These are phyloP conservation scores for Anomalospiza imberbis DNA, from an alignment of 2,797 vertebrate genomes.

Conservation along the genomic window DNA sequence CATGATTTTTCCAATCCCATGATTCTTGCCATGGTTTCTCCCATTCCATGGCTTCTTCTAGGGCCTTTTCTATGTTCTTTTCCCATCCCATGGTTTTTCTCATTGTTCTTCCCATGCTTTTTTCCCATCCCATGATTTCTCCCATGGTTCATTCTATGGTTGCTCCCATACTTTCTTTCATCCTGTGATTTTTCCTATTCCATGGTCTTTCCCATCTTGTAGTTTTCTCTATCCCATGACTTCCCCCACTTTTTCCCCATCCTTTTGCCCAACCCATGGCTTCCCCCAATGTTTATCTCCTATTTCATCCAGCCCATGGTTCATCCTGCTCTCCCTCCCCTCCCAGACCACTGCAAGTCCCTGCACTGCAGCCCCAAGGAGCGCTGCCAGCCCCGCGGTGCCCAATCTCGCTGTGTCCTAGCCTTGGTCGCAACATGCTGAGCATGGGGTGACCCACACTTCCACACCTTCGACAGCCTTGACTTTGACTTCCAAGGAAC, in stretches of 20 bases:
- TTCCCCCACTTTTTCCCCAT: not conserved
- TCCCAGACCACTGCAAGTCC: slow-evolving; percentile 53
- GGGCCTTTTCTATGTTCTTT: too few species aligned
- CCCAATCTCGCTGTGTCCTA: not conserved
- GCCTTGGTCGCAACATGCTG: slow-evolving; percentile 74
- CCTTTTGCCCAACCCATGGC: not conserved
- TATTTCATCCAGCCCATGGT: not conserved
- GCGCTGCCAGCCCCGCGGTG: not conserved
- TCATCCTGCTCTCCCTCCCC: not conserved
- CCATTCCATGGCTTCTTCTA: too few species aligned
- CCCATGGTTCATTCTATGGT: too few species aligned
- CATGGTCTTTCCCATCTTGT: not conserved
- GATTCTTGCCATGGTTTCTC: too few species aligned
- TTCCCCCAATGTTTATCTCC: not conserved
- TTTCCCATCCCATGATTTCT: too few species aligned
- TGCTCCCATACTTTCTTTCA: not conserved
- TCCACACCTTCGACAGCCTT: slow-evolving; percentile 82
- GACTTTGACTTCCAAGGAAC: slow-evolving; percentile 87
- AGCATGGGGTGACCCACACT: slow-evolving; percentile 85
- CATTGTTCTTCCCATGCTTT: too few species aligned
- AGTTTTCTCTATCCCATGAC: not conserved
- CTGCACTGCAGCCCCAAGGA: slow-evolving; percentile 74
- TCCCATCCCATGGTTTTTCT: too few species aligned
- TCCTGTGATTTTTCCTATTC: not conserved
- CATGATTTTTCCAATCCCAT: too few species aligned